Percentiles rank a stretch among this genome's conserved stretches.
Evolutionary conservation across 1,140 invertebrate genomes (phyloP).

Genomic region (Halesus radiatus): DNA sequence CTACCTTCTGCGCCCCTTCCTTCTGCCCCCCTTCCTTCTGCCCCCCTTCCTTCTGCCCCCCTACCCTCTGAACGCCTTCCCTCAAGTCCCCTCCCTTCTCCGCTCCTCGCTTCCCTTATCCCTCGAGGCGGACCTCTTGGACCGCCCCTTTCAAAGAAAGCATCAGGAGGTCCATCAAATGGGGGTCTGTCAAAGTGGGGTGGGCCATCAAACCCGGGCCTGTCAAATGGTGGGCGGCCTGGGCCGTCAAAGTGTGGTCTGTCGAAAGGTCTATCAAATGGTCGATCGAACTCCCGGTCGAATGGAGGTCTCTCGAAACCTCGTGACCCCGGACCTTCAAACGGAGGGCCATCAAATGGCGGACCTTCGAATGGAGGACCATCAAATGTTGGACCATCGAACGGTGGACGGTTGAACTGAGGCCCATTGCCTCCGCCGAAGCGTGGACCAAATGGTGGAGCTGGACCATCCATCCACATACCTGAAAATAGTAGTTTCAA

Average conservation of each 20-base stretch:
- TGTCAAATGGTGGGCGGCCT: slow-evolving; percentile 53
- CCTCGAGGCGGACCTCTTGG: slow-evolving; percentile 62
- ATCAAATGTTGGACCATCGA: slow-evolving; percentile 61
- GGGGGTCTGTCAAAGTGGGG: slow-evolving; percentile 58
- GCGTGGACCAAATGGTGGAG: slow-evolving; percentile 55
- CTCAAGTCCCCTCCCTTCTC: slow-evolving; percentile 57
- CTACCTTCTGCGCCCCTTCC: not conserved
- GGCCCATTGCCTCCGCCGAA: slow-evolving; percentile 61
- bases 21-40: slow-evolving; percentile 60
- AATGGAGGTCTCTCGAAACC: slow-evolving; percentile 61
- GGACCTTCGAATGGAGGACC: slow-evolving; percentile 61
- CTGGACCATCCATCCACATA: slow-evolving; percentile 65
- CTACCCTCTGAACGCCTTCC: slow-evolving; percentile 51
- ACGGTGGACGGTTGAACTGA: slow-evolving; percentile 51
- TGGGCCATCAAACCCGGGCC: slow-evolving; percentile 59
- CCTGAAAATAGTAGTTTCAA: slow-evolving; percentile 61
- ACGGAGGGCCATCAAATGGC: slow-evolving; percentile 60
- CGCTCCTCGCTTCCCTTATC: not conserved
- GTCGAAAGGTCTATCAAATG: slow-evolving; percentile 56
- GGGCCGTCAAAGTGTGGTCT: slow-evolving; percentile 46
- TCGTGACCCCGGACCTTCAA: slow-evolving; percentile 59
- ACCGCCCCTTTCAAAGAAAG: slow-evolving; percentile 64
- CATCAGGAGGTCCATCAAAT: slow-evolving; percentile 62
- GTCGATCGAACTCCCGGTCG: slow-evolving; percentile 59
- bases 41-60: not conserved